Evolutionary conservation across 2,797 vertebrate genomes (phyloP).

Genomic region (Caiman crocodilus): DNA sequence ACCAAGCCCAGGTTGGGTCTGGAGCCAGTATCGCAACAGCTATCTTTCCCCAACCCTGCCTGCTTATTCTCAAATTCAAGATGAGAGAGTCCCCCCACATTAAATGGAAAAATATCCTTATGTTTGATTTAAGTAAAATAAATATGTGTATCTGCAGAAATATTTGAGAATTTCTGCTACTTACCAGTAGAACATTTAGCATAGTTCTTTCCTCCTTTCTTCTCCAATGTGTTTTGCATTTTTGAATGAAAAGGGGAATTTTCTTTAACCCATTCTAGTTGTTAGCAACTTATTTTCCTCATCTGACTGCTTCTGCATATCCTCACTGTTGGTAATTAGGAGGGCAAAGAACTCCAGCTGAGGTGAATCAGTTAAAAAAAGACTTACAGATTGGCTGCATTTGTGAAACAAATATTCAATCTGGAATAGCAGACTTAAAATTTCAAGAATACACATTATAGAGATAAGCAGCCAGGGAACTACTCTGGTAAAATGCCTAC

Average conservation of each 20-base stretch:
- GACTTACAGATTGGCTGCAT: slow-evolving; percentile 42
- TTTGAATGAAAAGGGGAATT: background rate
- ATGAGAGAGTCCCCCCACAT: too few relatives aligned
- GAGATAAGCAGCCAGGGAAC: slow-evolving; percentile 51
- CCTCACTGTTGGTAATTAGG: slow-evolving; percentile 61
- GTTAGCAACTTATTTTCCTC: slow-evolving; percentile 50
- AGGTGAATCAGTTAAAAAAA: slow-evolving; percentile 55
- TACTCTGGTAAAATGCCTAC: background rate
- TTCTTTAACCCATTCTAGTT: background rate
- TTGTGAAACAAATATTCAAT: slow-evolving; percentile 48
- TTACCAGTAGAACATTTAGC: background rate
- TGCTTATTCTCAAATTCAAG: too few relatives aligned
- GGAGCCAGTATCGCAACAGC: too few relatives aligned
- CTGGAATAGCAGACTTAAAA: slow-evolving; percentile 53
- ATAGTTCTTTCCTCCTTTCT: background rate
- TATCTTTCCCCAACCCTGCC: too few relatives aligned
- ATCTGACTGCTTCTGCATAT: slow-evolving; percentile 49
- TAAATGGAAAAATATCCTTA: too few relatives aligned
- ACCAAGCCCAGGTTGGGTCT: too few relatives aligned
- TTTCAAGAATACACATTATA: slow-evolving; percentile 43
- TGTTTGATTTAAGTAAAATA: too few relatives aligned
- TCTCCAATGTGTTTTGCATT: background rate
- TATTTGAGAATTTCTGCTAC: background rate
- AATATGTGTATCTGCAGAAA: background rate
- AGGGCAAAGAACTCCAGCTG: slow-evolving; percentile 58